These are phyloP conservation scores for Motacilla alba DNA, from an alignment of 2,113 vertebrate genomes.

Conservation along the genomic window DNA sequence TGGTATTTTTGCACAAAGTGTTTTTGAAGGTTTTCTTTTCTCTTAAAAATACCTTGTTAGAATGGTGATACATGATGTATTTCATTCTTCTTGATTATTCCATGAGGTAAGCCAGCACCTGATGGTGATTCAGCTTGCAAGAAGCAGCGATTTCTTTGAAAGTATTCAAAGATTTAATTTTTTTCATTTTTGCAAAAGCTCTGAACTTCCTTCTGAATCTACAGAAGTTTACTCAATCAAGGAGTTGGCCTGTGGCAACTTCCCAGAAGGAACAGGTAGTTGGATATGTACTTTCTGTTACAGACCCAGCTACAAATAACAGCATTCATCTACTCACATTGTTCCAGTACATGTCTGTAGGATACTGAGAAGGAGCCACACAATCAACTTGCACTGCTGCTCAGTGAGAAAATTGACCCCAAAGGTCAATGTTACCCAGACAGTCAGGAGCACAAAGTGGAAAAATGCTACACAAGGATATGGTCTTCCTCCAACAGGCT, in stretches of 20 bases:
- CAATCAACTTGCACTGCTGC: neutral
- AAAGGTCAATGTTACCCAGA: neutral
- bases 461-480: neutral
- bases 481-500: neutral
- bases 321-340: neutral
- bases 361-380: neutral
- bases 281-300: neutral
- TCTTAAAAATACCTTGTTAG: neutral
- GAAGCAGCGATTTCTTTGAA: neutral
- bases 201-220: neutral
- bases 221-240: neutral
- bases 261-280: neutral
- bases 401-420: neutral
- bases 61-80: neutral
- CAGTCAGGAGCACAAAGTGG: too few relatives aligned
- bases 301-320: neutral
- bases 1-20: neutral
- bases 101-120: neutral
- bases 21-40: neutral
- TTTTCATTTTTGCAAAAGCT: neutral
- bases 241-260: neutral
- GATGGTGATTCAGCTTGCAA: neutral
- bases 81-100: neutral
- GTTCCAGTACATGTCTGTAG: neutral
- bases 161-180: neutral